Conservation (phyloP, 2,113 vertebrate genomes). For the Varanus salvator region DNA sequence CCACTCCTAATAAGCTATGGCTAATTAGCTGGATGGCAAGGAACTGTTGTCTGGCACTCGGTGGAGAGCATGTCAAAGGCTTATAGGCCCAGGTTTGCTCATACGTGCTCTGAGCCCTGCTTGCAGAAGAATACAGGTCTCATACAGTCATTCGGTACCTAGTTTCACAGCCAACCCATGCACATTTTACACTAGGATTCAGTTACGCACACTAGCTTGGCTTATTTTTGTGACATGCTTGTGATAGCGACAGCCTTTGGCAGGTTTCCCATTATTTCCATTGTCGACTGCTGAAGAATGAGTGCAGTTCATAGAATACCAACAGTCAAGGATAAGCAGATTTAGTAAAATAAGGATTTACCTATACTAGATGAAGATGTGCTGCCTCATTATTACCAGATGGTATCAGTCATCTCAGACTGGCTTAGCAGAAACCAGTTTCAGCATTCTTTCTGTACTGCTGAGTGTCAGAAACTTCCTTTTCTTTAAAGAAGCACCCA, state of each 20-base stretch:
- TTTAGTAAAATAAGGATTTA: neutral
- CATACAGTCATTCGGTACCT: neutral
- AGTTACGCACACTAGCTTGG: too few relatives aligned
- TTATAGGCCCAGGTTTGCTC: too few relatives aligned
- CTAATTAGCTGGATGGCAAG: too few relatives aligned
- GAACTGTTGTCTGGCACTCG: too few relatives aligned
- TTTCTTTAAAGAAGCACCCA: neutral
- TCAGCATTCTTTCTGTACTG: neutral
- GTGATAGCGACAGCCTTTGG: neutral
- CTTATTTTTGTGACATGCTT: neutral
- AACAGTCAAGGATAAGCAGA: neutral
- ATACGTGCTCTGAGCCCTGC: neutral
- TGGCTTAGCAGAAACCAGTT: constrained; percentile 12
- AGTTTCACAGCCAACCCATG: neutral
- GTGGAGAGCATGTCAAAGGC: too few relatives aligned
- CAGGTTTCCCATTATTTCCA: neutral
- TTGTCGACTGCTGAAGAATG: neutral
- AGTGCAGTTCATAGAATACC: neutral
- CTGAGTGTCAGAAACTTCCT: neutral
- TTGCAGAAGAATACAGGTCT: neutral
- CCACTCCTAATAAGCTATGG: too few relatives aligned
- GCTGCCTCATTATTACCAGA: neutral
- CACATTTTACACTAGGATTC: neutral
- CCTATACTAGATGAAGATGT: neutral
- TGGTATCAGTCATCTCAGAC: neutral